Evolutionary conservation across 2,888 invertebrate species (phyloP).

Genomic region (Cyaniris semiargus): DNA sequence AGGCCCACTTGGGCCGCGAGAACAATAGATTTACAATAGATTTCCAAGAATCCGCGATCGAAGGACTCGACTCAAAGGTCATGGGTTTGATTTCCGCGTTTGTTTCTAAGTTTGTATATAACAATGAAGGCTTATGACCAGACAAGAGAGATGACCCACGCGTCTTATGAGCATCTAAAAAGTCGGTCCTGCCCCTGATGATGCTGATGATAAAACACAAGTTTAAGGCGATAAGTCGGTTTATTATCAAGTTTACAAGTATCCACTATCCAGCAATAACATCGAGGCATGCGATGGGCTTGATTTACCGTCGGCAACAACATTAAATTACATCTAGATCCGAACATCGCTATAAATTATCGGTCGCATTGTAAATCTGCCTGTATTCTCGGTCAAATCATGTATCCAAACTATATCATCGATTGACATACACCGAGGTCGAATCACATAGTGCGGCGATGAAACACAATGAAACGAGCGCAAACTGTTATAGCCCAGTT

Average conservation of each 20-base stretch:
- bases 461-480: conserved; percentile 27
- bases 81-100: too few relatives aligned
- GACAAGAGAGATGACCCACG: background rate
- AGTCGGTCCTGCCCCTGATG: background rate
- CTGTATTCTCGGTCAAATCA: conserved; percentile 75
- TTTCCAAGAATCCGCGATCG: too few relatives aligned
- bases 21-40: too few relatives aligned
- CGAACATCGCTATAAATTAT: conserved; percentile 77
- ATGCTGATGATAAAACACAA: conserved; percentile 44
- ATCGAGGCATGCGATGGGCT: conserved; percentile 66
- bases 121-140: background rate
- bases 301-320: conserved; percentile 75
- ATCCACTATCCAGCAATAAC: conserved; percentile 58
- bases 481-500: conserved; percentile 32
- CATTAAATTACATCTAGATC: conserved; percentile 80
- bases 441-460: conserved; percentile 26
- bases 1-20: too few relatives aligned
- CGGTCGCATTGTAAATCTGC: conserved; percentile 76
- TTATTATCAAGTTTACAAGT: conserved; percentile 64
- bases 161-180: background rate
- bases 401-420: conserved; percentile 65
- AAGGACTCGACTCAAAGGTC: background rate
- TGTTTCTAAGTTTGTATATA: background rate
- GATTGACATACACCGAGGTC: conserved; percentile 54
- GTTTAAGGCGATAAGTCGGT: conserved; percentile 51